phyloP scores from a whole-genome alignment of 2,113 vertebrate genomes.

The Epinephelus moara region DNA sequence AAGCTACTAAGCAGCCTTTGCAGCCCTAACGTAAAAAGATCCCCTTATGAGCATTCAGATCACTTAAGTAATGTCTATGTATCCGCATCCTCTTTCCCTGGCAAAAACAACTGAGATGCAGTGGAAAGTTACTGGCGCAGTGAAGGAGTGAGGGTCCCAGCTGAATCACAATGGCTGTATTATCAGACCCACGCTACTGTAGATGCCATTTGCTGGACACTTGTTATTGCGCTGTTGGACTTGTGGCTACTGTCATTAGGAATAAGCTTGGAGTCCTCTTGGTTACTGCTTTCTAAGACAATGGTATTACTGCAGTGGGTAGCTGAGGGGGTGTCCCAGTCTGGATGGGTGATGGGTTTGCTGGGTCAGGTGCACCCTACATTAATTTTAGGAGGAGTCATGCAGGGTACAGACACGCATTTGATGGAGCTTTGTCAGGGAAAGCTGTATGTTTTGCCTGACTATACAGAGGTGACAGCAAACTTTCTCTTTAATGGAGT shows the following conservation, averaged over 20 bases:
- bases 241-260: background rate
- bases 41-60: constrained; percentile 18
- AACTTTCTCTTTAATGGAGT: background rate
- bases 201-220: constrained; percentile 41
- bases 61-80: background rate
- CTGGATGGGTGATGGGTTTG: background rate
- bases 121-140: constrained; percentile 73
- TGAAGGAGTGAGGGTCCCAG: constrained; percentile 36
- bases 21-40: constrained; percentile 27
- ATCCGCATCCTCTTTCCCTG: constrained; percentile 22
- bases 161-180: constrained; percentile 56
- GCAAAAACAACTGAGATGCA: constrained; percentile 45
- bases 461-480: background rate
- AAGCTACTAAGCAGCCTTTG: background rate
- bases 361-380: constrained; percentile 13
- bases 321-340: background rate
- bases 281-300: background rate
- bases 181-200: constrained; percentile 32
- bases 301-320: background rate
- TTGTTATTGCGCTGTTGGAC: constrained; percentile 13
- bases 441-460: background rate
- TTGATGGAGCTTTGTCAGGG: background rate
- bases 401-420: background rate
- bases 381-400: background rate
- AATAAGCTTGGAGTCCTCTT: background rate